Evolutionary conservation across 2,797 vertebrate genomes (phyloP), one percentile per base, ranked within the genome.

Genomic region (Vultur gryphus): DNA sequence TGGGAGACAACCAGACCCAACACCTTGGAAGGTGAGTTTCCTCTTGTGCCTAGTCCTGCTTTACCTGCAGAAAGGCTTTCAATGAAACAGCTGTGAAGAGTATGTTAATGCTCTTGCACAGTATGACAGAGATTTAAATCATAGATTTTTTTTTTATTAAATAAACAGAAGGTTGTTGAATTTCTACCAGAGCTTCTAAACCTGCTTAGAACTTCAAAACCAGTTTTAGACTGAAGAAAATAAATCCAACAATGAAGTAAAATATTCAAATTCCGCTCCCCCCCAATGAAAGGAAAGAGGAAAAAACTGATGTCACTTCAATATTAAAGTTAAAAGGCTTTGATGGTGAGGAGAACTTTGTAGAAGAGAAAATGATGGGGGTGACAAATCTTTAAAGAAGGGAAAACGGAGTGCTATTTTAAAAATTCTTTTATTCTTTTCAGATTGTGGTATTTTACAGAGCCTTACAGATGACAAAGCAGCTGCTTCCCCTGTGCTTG

Each of bases 371-470:
- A 94, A 90, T 87, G 81, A 62, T 80, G 81, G 75, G 44, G 33
- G 41, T 90, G 84, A 97, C 79, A 96, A 94, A 96, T 78, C 93
- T 95, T 95, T 85, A 93, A 93, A 96, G 90, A 82, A 67, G 17
- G 46, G 70, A 85, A 97, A 95, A 90, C 54, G 67, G 69, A 93
- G 25, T 69, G 52, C 93, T 97, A 95, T 97, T 97, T 97, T 85
- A 9, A 96, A 93, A 90, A 69, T 78, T 85, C 71, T 77, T 94
- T 91, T 94, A 28, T 94, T 95, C 94, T 94, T 89, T 92, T 92
- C 82, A 64, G 80, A 46, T 44, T 71, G 59, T 85, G 78, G 57
- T 75, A 83, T 94, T 95, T 96, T 89, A 75, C 49, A 85, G 91
- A 95, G 55, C 55, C 62, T 95, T 87, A 72, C 21, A 83, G 84